A percentile compares a stretch with the other conserved stretches of the same genome.
Evolutionary conservation across 2,888 invertebrate genomes (phyloP).

Genomic region (Helleia helle): DNA sequence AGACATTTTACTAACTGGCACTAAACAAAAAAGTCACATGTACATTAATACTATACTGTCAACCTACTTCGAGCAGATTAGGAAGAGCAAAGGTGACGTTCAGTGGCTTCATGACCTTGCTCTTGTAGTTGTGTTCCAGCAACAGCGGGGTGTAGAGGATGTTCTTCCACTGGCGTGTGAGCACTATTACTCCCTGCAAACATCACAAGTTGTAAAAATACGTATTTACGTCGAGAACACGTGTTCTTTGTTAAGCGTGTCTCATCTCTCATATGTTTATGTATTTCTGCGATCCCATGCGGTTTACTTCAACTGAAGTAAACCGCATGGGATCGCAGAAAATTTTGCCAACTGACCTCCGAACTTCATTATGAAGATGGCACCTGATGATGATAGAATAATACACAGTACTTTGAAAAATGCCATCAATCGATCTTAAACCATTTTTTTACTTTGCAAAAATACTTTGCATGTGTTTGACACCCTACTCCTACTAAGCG

Average conservation of each 20-base stretch:
- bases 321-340: too few relatives aligned
- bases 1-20: conserved; percentile 2
- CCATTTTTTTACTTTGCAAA: too few relatives aligned
- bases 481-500: too few relatives aligned
- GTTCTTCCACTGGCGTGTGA: conserved; percentile 98
- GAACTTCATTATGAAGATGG: too few relatives aligned
- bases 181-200: conserved; percentile 91
- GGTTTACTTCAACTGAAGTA: too few relatives aligned
- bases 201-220: neutral
- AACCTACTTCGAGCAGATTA: conserved; percentile 82
- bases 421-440: too few relatives aligned
- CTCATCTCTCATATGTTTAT: too few relatives aligned
- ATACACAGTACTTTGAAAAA: too few relatives aligned
- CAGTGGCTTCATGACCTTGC: conserved; percentile 85
- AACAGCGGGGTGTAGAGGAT: conserved; percentile 93
- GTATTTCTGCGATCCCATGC: too few relatives aligned
- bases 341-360: too few relatives aligned
- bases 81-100: conserved; percentile 93
- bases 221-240: neutral
- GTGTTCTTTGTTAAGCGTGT: neutral
- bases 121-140: conserved; percentile 91
- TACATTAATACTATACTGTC: neutral
- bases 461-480: too few relatives aligned
- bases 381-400: too few relatives aligned
- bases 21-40: neutral